Base-by-base conservation (phyloP, 2,113 vertebrate species). In the Chinchilla lanigera region DNA sequence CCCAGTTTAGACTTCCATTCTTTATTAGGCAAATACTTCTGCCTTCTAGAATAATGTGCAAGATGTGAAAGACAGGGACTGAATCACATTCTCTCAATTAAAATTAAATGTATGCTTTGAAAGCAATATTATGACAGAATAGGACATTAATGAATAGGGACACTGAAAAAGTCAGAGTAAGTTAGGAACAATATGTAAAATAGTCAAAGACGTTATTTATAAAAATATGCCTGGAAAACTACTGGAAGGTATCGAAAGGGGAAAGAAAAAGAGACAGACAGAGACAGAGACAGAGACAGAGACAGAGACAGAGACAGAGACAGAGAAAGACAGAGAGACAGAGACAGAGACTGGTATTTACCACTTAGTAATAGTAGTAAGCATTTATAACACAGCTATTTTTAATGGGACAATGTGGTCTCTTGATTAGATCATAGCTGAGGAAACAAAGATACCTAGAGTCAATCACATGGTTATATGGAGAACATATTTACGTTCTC, bases 211-310 rank as follows among this genome's bases (percentile, higher is more conserved):
- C 67, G 17, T 41, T 16, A 89, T 65, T 2, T 22, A 77, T 33
- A 85, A 94, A 95, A 94, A 92, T 11, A 19, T 50, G 47, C 24
- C 38, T 60, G 83, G 60, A 78, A 94, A 89, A 91, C 61, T 44
- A 26, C 19, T 83, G 41, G 14, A 91, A 82, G 41, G 44, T 91
- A 56, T 24, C n/a, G 75, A 88, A 75, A 44, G 77, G 30, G 30
- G 33, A 12, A 14, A 35, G 30, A 16, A 35, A 14, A 20, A 69
- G 4, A 33, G 6, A 44, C 5, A 30, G n/a, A n/a, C 19, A 20
- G 33, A 50, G 44, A 78, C 9, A 61, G 9, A 73, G 10, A 63
- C 19, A 33, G 7, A 65, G 17, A 30, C 20, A 35, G 11, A 38
- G n/a, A 61, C 7, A 50, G 19, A 63, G 56, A 44, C 3, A 44